Percentiles rank a stretch among this genome's conserved stretches.
phyloP scores from a whole-genome alignment of 2,888 invertebrate species.

The Cryptocephalus primarius region DNA sequence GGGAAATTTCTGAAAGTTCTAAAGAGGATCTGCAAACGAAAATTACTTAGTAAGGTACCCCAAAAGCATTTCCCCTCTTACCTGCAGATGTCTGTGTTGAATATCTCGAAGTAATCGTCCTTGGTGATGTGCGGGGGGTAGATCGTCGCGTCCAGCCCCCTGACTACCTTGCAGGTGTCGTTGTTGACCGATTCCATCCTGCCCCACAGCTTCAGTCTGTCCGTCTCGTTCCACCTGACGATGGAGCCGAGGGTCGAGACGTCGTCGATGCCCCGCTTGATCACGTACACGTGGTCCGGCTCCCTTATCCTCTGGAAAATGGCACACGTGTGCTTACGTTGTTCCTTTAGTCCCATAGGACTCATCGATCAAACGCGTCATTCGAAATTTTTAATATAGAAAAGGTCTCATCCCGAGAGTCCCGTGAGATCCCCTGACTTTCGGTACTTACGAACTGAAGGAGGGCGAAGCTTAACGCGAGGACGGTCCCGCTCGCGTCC shows the following conservation, averaged over 20 bases:
- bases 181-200: slow-evolving; percentile 22
- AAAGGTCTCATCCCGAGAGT: no score
- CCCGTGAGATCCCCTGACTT: no score
- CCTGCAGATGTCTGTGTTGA: slow-evolving; percentile 59
- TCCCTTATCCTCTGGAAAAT: slow-evolving; percentile 28
- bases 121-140: slow-evolving; percentile 50
- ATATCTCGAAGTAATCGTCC: slow-evolving; percentile 40
- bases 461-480: slow-evolving; percentile 11
- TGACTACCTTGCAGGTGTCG: slow-evolving; percentile 38
- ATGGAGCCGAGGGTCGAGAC: slow-evolving; percentile 38
- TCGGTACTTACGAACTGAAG: slow-evolving; percentile 17
- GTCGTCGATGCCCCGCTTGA: slow-evolving; percentile 42
- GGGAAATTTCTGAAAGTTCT: no score
- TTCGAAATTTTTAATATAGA: no score
- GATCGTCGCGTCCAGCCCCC: slow-evolving; percentile 46
- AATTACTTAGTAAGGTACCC: no score
- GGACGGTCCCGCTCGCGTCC: slow-evolving; percentile 4
- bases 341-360: no score
- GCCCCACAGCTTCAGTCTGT: slow-evolving; percentile 31
- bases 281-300: slow-evolving; percentile 41
- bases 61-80: slow-evolving; percentile 17
- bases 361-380: no score
- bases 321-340: no score
- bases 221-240: slow-evolving; percentile 37
- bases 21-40: no score